These are phyloP conservation scores for Triops longicaudatus DNA, from an alignment of 1,140 invertebrate genomes.

Conservation along the genomic window DNA sequence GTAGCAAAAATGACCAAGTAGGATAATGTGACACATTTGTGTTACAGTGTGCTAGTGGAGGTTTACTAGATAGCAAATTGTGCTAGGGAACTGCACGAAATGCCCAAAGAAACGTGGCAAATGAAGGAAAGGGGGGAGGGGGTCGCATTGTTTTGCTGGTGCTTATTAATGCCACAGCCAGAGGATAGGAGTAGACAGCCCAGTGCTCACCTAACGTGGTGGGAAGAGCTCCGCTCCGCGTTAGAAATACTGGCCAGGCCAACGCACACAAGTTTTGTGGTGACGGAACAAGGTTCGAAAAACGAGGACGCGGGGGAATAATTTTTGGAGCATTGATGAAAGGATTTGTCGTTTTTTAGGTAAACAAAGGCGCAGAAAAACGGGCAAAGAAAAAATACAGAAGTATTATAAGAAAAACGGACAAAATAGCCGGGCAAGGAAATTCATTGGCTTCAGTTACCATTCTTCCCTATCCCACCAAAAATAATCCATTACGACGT, in stretches of 20 bases:
- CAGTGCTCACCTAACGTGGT: constrained; percentile 14
- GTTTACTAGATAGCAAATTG: background rate
- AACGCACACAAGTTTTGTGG: constrained; percentile 14
- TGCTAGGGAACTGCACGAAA: background rate
- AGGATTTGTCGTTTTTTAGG: background rate
- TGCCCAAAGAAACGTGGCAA: constrained; percentile 9
- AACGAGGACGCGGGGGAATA: constrained; percentile 1
- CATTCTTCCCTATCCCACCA: background rate
- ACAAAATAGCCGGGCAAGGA: background rate
- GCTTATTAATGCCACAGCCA: background rate
- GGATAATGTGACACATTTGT: background rate
- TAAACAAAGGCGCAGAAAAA: background rate
- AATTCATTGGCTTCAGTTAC: background rate
- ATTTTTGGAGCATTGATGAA: background rate
- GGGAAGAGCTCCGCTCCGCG: constrained; percentile 9
- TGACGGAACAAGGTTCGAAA: constrained; percentile 5
- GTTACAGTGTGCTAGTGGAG: background rate
- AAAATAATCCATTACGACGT: background rate
- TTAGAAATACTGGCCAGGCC: constrained; percentile 14
- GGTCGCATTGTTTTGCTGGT: background rate
- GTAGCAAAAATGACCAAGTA: background rate
- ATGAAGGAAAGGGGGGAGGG: background rate
- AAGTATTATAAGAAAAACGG: background rate
- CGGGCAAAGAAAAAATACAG: background rate
- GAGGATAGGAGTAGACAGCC: constrained; percentile 6